Evolutionary conservation across 1,140 invertebrate genomes (phyloP).

Genomic region (Bombus vancouverensis): DNA sequence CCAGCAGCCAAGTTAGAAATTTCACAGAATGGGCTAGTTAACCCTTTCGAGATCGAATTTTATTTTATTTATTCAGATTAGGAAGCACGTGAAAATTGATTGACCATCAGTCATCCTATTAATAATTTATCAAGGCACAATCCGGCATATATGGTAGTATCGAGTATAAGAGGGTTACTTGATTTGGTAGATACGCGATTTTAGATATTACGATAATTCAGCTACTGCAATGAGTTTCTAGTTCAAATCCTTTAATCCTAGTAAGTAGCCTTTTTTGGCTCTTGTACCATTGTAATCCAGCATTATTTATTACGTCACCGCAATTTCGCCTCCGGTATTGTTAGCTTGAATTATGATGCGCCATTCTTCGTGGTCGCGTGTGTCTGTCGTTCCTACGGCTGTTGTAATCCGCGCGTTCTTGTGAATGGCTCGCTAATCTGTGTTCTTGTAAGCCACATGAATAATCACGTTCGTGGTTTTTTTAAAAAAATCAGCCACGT

Average conservation of each 20-base stretch:
- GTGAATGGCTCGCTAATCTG: constrained; percentile 34
- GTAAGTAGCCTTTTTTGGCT: not conserved
- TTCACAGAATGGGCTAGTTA: not conserved
- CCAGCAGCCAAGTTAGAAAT: not conserved
- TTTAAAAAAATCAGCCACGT: not conserved
- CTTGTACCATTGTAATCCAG: constrained; percentile 17
- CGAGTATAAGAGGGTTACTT: not conserved
- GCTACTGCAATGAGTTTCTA: not conserved
- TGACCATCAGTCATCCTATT: no score
- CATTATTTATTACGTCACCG: constrained; percentile 35
- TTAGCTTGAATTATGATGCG: constrained; percentile 23
- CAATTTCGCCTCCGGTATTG: constrained; percentile 5
- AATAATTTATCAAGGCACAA: no score
- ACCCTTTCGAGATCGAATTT: not conserved
- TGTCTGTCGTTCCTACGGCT: constrained; percentile 1
- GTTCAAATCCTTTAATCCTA: not conserved
- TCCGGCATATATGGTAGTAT: no score
- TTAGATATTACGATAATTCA: not conserved
- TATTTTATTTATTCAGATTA: not conserved
- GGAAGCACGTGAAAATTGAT: no score
- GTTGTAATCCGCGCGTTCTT: constrained; percentile 35
- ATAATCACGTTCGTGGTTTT: not conserved
- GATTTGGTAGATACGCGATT: not conserved
- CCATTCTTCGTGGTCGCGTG: constrained; percentile 24
- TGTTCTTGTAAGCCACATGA: constrained; percentile 14